Percentiles rank a stretch among this genome's conserved stretches.
phyloP scores from a whole-genome alignment of 2,113 vertebrate genomes.

The Raja brachyura region DNA sequence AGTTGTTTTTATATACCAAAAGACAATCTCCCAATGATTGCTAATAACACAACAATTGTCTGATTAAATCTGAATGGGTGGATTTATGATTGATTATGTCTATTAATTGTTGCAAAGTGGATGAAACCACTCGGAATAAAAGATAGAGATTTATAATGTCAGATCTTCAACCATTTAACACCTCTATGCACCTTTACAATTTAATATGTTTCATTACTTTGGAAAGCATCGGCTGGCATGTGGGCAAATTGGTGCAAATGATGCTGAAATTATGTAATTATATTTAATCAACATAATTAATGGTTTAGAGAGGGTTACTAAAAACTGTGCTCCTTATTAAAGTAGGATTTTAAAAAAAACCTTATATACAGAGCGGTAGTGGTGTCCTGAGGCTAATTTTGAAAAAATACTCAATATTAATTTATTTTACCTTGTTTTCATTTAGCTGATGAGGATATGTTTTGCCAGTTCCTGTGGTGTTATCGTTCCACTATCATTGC shows the following conservation, averaged over 20 bases:
- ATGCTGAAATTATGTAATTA: not conserved
- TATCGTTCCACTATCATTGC: not conserved
- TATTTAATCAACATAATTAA: not conserved
- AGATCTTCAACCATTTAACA: not conserved
- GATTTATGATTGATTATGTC: not conserved
- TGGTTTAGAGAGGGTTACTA: not conserved
- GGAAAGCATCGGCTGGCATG: not conserved
- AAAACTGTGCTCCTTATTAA: not conserved
- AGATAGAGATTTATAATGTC: not conserved
- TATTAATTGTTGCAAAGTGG: not conserved
- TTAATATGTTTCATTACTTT: not conserved
- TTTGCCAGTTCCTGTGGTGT: not conserved
- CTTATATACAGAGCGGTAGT: not conserved
- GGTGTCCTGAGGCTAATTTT: not conserved
- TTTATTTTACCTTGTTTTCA: not conserved
- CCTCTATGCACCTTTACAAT: not conserved
- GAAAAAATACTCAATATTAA: not conserved
- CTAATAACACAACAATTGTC: not conserved
- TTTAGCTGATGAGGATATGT: not conserved
- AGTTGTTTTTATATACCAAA: not conserved
- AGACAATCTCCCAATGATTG: not conserved
- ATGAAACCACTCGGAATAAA: not conserved
- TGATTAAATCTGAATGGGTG: not conserved
- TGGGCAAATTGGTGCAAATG: not conserved
- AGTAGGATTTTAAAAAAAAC: not conserved